Conservation (phyloP, 1,140 invertebrate species). For the Sesamia nonagrioides region DNA sequence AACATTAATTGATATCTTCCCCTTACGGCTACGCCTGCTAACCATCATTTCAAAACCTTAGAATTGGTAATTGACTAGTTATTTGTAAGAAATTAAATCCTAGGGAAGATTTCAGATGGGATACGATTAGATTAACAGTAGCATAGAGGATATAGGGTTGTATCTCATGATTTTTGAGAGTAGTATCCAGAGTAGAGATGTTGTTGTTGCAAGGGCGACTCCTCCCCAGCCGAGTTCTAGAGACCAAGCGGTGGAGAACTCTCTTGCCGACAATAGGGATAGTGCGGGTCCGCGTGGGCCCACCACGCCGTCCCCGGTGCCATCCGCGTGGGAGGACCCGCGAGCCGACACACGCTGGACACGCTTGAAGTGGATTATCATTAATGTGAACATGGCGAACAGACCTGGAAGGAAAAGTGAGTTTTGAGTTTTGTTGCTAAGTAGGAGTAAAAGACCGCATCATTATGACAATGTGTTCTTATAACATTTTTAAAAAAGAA, state of each 20-base stretch:
- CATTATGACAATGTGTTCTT: no score
- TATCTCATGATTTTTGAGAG: constrained; percentile 96
- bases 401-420: constrained; percentile 89
- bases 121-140: constrained; percentile 93
- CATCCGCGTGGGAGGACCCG: constrained; percentile 86
- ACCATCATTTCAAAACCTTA: constrained; percentile 45
- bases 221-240: constrained; percentile 94
- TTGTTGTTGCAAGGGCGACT: constrained; percentile 92
- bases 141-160: constrained; percentile 92
- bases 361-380: constrained; percentile 96
- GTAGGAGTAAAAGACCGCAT: neutral
- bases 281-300: constrained; percentile 83
- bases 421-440: neutral
- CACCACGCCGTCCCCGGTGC: constrained; percentile 91
- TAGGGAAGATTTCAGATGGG: constrained; percentile 30
- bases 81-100: constrained; percentile 17
- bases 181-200: constrained; percentile 94
- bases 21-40: neutral
- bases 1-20: constrained; percentile 37
- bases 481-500: no score
- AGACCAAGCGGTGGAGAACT: constrained; percentile 94
- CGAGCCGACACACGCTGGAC: constrained; percentile 89
- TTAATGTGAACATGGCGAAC: constrained; percentile 95
- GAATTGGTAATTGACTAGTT: constrained; percentile 52
- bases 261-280: constrained; percentile 89